phyloP scores from a whole-genome alignment of 2,113 vertebrate species.

The Scomber colias region DNA sequence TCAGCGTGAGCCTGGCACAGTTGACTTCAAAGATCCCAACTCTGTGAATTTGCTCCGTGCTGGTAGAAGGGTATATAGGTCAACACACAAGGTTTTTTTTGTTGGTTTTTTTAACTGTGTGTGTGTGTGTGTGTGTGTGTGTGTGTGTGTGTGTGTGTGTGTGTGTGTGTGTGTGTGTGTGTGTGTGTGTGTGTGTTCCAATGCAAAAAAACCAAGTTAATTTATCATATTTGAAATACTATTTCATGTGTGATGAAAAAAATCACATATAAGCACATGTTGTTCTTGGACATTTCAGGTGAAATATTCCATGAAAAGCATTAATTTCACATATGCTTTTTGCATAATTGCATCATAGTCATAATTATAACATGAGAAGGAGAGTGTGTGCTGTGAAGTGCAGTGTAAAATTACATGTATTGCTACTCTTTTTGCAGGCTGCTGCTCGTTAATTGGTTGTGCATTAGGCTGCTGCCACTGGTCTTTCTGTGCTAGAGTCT shows the following conservation, averaged over 20 bases:
- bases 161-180: too few relatives aligned
- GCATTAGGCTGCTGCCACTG: neutral
- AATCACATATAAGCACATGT: neutral
- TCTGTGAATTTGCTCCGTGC: slow-evolving; percentile 13
- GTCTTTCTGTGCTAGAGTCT: neutral
- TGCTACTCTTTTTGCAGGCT: neutral
- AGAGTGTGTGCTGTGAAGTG: neutral
- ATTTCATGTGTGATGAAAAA: too few relatives aligned
- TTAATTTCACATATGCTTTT: too few relatives aligned
- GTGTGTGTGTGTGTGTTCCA: neutral
- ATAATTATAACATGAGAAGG: neutral
- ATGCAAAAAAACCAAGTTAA: neutral
- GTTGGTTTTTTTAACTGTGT: too few relatives aligned
- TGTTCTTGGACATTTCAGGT: neutral
- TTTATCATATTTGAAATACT: neutral
- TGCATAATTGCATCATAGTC: neutral
- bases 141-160: too few relatives aligned
- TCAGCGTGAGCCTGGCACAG: slow-evolving; percentile 11
- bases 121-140: too few relatives aligned
- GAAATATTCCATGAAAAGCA: neutral
- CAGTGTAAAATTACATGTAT: neutral
- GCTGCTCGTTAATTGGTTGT: neutral
- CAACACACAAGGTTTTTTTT: neutral
- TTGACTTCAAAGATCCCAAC: slow-evolving; percentile 50
- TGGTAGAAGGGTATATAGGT: slow-evolving; percentile 29